Conservation (phyloP, 2,113 vertebrate species). For the Macaca mulatta region DNA sequence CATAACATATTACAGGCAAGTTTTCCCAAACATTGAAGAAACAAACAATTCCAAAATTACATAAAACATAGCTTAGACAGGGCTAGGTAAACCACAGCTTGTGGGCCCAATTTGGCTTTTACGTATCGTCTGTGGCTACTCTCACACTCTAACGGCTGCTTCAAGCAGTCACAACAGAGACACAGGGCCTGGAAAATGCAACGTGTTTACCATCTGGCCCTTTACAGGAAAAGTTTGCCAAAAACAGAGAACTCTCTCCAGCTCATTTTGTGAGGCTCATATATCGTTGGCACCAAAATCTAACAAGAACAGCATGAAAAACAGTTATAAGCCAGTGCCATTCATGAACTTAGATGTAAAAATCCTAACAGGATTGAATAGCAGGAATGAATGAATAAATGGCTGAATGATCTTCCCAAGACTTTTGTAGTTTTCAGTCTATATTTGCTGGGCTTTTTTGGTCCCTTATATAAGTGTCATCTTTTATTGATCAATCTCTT, state of each 20-base stretch:
- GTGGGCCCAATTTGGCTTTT: background rate
- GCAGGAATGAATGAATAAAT: background rate
- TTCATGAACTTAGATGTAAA: background rate
- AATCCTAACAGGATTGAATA: background rate
- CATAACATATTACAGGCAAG: background rate
- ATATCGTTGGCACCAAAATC: background rate
- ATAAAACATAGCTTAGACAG: background rate
- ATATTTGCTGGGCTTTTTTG: background rate
- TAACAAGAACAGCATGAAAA: background rate
- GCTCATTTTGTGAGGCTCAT: background rate
- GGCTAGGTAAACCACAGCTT: background rate
- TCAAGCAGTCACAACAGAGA: background rate
- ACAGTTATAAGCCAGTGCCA: background rate
- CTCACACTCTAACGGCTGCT: accelerated
- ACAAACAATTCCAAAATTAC: slow-evolving; percentile 16
- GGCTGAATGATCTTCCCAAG: background rate
- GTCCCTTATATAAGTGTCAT: background rate
- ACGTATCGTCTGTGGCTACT: background rate
- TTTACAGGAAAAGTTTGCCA: background rate
- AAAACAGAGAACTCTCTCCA: background rate
- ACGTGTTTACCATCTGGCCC: background rate
- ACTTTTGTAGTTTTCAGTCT: background rate
- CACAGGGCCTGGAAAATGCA: background rate
- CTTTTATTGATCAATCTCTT: background rate
- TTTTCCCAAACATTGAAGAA: slow-evolving; percentile 25